These are phyloP conservation scores for Chlorops oryzae DNA, from an alignment of 1,140 invertebrate species.

Conservation along the genomic window DNA sequence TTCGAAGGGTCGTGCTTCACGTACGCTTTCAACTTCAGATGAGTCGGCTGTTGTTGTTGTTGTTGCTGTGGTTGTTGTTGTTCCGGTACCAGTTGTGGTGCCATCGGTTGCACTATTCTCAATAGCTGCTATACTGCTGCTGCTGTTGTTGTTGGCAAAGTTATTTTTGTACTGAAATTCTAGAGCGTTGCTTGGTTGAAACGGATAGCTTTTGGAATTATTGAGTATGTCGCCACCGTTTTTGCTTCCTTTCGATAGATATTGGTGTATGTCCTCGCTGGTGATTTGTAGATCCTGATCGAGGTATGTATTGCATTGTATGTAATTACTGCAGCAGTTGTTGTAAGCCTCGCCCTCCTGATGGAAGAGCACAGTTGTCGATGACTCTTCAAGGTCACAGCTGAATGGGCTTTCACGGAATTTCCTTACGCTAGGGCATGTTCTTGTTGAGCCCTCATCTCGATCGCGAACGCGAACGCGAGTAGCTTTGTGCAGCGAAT, in stretches of 20 bases:
- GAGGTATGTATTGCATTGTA: conserved; percentile 44
- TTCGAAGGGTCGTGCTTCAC: no score
- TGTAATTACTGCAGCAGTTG: conserved; percentile 45
- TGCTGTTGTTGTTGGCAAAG: conserved; percentile 38
- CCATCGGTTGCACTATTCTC: no score
- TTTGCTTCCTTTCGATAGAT: conserved; percentile 40
- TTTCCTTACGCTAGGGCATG: conserved; percentile 28
- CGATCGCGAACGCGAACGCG: no score
- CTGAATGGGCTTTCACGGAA: conserved; percentile 34
- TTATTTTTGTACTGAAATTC: conserved; percentile 47
- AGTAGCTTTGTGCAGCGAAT: not conserved
- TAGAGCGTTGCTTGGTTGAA: conserved; percentile 41
- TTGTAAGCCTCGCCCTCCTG: conserved; percentile 40
- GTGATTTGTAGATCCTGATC: conserved; percentile 46
- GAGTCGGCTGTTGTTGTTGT: no score
- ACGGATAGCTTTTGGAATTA: conserved; percentile 44
- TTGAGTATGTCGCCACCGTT: conserved; percentile 31
- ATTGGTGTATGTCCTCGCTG: conserved; percentile 45
- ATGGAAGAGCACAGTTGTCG: conserved; percentile 42
- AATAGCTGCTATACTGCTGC: conserved; percentile 31
- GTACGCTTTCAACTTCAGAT: no score
- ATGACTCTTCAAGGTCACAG: conserved; percentile 43
- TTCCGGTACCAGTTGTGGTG: no score
- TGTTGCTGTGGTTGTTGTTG: no score
- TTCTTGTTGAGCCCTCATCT: conserved; percentile 31